Conservation (phyloP, 2,888 invertebrate genomes). For the Lymantria monacha region DNA sequence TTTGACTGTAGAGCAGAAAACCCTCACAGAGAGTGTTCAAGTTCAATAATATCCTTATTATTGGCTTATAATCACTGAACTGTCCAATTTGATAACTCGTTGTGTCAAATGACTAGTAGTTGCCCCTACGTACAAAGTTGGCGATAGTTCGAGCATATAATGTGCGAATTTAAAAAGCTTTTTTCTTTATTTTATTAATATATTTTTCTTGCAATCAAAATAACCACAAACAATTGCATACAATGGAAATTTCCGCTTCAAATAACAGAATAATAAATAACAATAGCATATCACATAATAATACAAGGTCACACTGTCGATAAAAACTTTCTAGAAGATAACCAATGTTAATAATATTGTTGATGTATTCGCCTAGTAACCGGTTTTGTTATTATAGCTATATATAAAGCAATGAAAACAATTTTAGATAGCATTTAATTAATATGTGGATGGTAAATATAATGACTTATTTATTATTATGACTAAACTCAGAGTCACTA, state of each 20-base stretch:
- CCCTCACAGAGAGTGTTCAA: too few species aligned
- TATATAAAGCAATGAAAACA: neutral
- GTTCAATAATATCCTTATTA: too few species aligned
- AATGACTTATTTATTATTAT: neutral
- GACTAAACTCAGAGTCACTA: too few species aligned
- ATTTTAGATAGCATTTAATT: neutral
- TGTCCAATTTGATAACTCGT: too few species aligned
- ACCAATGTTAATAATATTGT: constrained; percentile 6
- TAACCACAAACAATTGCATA: neutral
- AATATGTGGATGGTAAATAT: neutral
- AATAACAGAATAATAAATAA: neutral
- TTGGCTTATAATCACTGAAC: too few species aligned
- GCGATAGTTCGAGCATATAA: too few species aligned
- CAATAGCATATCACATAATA: neutral
- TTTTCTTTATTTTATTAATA: too few species aligned
- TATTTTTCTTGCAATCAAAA: neutral
- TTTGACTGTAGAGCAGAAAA: too few species aligned
- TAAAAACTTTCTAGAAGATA: constrained; percentile 8
- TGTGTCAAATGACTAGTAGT: too few species aligned
- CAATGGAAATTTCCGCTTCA: neutral
- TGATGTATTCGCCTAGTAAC: neutral
- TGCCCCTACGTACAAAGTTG: too few species aligned
- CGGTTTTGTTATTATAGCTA: neutral
- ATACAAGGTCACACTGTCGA: constrained; percentile 4
- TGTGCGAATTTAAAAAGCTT: too few species aligned